Percentiles rank a stretch among this genome's conserved stretches.
Conservation (phyloP, 2,113 vertebrate genomes). For the Macaca nemestrina region DNA sequence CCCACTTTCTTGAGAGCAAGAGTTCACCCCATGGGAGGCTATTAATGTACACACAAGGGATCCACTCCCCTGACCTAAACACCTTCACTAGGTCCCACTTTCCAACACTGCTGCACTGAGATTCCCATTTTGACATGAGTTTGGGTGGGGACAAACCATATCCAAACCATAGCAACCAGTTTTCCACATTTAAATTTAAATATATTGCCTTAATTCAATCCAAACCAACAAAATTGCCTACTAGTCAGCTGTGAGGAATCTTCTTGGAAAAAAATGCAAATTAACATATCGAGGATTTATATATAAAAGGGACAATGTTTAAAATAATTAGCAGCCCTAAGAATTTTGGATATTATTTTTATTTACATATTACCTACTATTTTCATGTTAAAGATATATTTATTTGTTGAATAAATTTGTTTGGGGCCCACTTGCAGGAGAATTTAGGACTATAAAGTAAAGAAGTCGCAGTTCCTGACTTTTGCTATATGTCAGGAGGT, state of each 20-base stretch:
- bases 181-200: background rate
- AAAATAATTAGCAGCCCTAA: background rate
- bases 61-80: background rate
- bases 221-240: background rate
- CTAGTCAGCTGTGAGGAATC: background rate
- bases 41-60: background rate
- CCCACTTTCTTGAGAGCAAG: background rate
- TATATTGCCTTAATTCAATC: background rate
- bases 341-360: background rate
- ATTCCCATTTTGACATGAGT: background rate
- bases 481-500: background rate
- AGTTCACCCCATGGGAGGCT: background rate
- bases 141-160: background rate
- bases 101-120: background rate
- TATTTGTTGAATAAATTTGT: background rate
- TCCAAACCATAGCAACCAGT: background rate
- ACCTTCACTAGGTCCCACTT: background rate
- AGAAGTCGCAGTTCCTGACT: background rate
- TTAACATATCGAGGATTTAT: background rate
- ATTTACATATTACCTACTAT: background rate
- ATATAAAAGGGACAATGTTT: background rate
- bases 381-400: background rate
- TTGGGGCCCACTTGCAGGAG: background rate
- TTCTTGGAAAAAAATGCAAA: background rate
- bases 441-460: background rate